Evolutionary conservation across 2,113 vertebrate species (phyloP), one percentile per base, ranked within the genome.

Genomic region (Myanophis thanlyinensis): DNA sequence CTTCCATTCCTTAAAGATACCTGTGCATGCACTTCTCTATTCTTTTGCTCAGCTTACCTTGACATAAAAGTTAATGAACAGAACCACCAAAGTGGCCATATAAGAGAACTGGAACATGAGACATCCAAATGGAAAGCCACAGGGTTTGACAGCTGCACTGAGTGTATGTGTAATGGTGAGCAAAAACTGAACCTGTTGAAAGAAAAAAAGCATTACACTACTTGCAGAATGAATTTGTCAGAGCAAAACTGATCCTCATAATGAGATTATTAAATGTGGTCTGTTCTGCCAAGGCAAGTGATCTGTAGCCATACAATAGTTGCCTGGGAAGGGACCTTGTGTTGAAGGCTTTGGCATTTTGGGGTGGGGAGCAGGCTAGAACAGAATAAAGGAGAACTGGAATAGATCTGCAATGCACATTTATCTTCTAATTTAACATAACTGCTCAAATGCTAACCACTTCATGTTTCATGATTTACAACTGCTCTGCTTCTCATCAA

Each of bases 71-170:
- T 99, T 99, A 93, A 98, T 54, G 94, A 99, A 99, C 2, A 99
- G 97, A 93, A 98, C 84, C 51, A 98, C 98, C 87, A 99, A 95
- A 0, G 98, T 98, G 85, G 97, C 94, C 98, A 99, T 99, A 56
- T 99, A 99, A 49, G 98, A 98, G 0, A 98, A 98, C 97, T 98
- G 98, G 97, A 99, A 99, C 93, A 98, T 96, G 93, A 99, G 98
- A 84, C 98, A 99, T 40, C 98, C 98, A 3, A 98, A 96, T 13
- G 98, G 98, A 97, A 98, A 99, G 46, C 98, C 98, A 4, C 98
- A 99, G 0, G 98, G 98, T 89, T 96, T 97, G 93, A 98, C 97
- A 0, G 95, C 98, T 0, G 98, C 98, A 0, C 98, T 98, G 90
- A 99, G 95, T 0, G 98, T 99, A 95, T 99, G 98, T 1, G 94